These are phyloP conservation scores for Forbesichthys agassizii DNA, from an alignment of 2,113 vertebrate species.

Conservation along the genomic window DNA sequence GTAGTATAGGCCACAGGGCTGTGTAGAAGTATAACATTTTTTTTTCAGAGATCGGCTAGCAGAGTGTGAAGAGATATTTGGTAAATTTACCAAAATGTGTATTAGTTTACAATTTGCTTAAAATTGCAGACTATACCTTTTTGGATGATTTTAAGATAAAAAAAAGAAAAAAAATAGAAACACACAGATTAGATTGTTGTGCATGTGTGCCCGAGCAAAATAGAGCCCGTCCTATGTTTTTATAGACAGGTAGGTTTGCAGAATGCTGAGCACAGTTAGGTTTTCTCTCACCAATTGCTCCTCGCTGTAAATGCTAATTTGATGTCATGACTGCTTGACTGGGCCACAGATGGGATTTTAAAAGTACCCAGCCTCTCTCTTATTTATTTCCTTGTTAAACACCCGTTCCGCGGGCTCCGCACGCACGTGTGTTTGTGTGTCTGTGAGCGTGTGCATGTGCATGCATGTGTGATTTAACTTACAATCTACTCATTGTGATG, in stretches of 20 bases:
- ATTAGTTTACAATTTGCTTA: too few species aligned
- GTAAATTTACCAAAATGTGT: too few species aligned
- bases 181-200: background rate
- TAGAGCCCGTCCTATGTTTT: constrained; percentile 45
- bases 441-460: background rate
- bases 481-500: background rate
- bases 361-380: constrained; percentile 63
- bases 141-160: constrained; percentile 20
- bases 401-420: constrained; percentile 40
- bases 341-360: constrained; percentile 69
- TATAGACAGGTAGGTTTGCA: constrained; percentile 65
- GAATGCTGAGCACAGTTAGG: constrained; percentile 63
- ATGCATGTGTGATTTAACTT: background rate
- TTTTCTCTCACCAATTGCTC: constrained; percentile 69
- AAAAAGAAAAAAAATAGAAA: constrained; percentile 22
- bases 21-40: too few species aligned
- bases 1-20: too few species aligned
- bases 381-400: constrained; percentile 68
- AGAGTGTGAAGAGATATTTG: too few species aligned
- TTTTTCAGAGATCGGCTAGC: too few species aligned
- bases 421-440: constrained; percentile 19
- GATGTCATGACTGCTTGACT: constrained; percentile 70
- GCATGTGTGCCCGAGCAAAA: background rate
- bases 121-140: too few species aligned
- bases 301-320: constrained; percentile 71